Base-by-base conservation (phyloP, 1,140 invertebrate genomes). In the Diabrotica virgifera region DNA sequence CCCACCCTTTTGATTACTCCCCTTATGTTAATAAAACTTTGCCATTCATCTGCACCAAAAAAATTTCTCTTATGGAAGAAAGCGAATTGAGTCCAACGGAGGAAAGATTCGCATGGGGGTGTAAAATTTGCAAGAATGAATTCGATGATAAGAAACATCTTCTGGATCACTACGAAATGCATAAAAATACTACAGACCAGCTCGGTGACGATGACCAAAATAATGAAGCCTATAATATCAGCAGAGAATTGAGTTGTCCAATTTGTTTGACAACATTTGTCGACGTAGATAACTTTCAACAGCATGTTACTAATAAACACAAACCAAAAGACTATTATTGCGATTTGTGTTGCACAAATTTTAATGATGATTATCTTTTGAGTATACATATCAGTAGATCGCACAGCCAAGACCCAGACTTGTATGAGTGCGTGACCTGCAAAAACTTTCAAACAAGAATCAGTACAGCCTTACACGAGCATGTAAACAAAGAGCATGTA, bases 201-300 rank as follows among this genome's bases (percentile, higher is more conserved):
- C n/a, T 46, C 7, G 70, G 65, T 3, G 72, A 75, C 56, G 68
- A 70, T 8, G 52, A 68, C 24, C 66, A 72, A 13, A 54, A 74
- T 55, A 63, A 78, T 73, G 73, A 66, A 24, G 77, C 75, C 5
- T 46, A 0, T n/a, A n/a, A n/a, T n/a, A n/a, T n/a, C n/a, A n/a
- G n/a, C n/a, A n/a, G n/a, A n/a, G n/a, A n/a, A 46, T 46, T 46
- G 6, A 79, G 73, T 64, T 84, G 82, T 63, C 71, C 80, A 5
- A 69, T 75, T 5, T 84, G 82, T 60, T 72, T 77, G 4, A 82
- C 81, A 67, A 74, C 77, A 13, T 74, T 74, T 55, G 6, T 63
- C 7, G 59, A 65, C 36, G 65, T 68, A 46, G 67, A 66, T 40
- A 67, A 66, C 36, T 54, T n/a, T n/a, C n/a, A n/a, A n/a, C n/a